Evolutionary conservation across 2,888 invertebrate species (phyloP).

Genomic region (Chrysolina haemoptera): DNA sequence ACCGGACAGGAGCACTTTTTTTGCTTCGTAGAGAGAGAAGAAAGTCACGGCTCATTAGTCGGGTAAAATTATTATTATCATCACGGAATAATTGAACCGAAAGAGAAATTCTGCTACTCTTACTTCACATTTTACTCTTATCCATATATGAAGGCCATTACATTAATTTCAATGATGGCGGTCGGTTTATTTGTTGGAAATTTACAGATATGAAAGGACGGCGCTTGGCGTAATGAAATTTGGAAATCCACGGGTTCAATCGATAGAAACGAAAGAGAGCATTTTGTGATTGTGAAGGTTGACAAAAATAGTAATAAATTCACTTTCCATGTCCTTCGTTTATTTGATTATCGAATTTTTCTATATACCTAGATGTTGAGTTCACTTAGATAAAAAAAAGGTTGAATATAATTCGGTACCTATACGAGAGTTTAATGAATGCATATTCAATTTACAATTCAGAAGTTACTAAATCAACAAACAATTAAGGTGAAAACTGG

Average conservation of each 20-base stretch:
- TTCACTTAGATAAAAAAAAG: no score
- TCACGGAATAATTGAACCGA: conserved; percentile 32
- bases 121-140: conserved; percentile 31
- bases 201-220: not conserved
- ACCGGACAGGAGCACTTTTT: conserved; percentile 5
- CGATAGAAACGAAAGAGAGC: not conserved
- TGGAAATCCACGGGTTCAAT: not conserved
- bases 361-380: no score
- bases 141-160: conserved; percentile 3
- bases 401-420: no score
- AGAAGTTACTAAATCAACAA: no score
- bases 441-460: no score
- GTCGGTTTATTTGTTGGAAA: not conserved
- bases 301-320: not conserved
- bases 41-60: conserved; percentile 5
- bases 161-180: not conserved
- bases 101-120: conserved; percentile 40
- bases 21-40: conserved; percentile 20
- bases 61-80: not conserved
- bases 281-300: not conserved
- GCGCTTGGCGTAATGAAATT: not conserved
- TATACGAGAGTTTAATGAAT: no score
- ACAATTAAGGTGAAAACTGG: no score
- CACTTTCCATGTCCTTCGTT: no score
- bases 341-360: no score